A percentile compares a stretch with the other conserved stretches of the same genome.
phyloP scores from a whole-genome alignment of 1,140 invertebrate genomes.

The Tyrophagus putrescentiae region DNA sequence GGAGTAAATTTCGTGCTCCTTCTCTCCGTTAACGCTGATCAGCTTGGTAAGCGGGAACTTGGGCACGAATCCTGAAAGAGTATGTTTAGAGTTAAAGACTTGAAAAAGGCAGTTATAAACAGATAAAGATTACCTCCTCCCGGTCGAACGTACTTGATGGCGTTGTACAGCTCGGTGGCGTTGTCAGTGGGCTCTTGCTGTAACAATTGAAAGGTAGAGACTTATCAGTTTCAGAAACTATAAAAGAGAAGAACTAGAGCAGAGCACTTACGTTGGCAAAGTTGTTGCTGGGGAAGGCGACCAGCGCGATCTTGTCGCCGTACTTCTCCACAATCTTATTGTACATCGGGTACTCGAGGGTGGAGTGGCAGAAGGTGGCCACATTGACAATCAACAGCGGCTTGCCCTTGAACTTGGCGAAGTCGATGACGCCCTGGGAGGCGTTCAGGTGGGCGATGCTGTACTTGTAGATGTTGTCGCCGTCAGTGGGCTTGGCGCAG shows the following conservation, averaged over 20 bases:
- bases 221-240: neutral
- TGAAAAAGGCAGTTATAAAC: no score
- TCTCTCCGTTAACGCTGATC: conserved; percentile 43
- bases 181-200: conserved; percentile 41
- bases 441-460: neutral
- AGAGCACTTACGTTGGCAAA: conserved; percentile 38
- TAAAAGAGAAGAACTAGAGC: no score
- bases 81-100: no score
- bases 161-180: conserved; percentile 39
- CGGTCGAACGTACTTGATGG: conserved; percentile 42
- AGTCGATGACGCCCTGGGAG: conserved; percentile 15
- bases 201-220: neutral
- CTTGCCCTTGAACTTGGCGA: conserved; percentile 32
- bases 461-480: neutral
- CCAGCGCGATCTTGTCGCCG: conserved; percentile 32
- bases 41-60: conserved; percentile 41
- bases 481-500: conserved; percentile 1
- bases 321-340: conserved; percentile 36
- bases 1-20: conserved; percentile 41
- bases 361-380: conserved; percentile 41
- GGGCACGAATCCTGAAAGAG: no score
- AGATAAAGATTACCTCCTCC: no score
- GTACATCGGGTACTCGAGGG: conserved; percentile 35
- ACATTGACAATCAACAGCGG: conserved; percentile 39
- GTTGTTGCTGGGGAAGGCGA: conserved; percentile 43